Evolutionary conservation across 2,113 vertebrate genomes (phyloP).

Genomic region (Nibea coibor): DNA sequence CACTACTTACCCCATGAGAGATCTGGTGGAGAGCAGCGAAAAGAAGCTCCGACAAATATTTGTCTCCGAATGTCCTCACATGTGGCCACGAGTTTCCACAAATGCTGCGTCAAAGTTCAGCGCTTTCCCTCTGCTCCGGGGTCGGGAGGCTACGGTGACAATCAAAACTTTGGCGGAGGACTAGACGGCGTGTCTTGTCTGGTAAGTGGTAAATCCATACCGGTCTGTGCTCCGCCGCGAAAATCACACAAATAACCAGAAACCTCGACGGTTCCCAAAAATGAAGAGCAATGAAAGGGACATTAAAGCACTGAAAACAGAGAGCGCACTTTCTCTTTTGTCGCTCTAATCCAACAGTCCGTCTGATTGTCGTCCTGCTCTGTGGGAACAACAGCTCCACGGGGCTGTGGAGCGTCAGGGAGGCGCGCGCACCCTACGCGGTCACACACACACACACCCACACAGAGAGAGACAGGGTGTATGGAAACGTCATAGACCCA

Average conservation of each 20-base stretch:
- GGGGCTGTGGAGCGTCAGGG: conserved; percentile 56
- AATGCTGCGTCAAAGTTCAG: conserved; percentile 33
- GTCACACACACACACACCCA: conserved; percentile 33
- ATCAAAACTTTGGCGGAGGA: conserved; percentile 66
- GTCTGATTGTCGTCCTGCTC: conserved; percentile 62
- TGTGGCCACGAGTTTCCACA: conserved; percentile 43
- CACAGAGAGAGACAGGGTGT: neutral
- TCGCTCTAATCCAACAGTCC: conserved; percentile 49
- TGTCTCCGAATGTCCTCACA: conserved; percentile 66
- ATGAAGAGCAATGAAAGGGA: neutral
- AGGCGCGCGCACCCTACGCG: conserved; percentile 56
- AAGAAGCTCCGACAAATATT: conserved; percentile 32
- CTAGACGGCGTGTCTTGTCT: conserved; percentile 51
- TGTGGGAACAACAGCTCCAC: conserved; percentile 73
- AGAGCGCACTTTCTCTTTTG: conserved; percentile 68
- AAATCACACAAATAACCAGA: neutral
- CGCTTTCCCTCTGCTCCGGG: conserved; percentile 13
- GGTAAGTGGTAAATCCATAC: conserved; percentile 73
- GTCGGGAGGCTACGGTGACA: conserved; percentile 42
- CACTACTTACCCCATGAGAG: conserved; percentile 84
- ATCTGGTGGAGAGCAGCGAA: conserved; percentile 37
- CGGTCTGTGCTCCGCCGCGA: conserved; percentile 25
- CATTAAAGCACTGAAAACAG: neutral
- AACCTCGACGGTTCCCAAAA: neutral
- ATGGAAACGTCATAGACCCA: conserved; percentile 52